These are phyloP conservation scores for Cyrtonyx montezumae DNA, from an alignment of 2,113 vertebrate species.

Conservation along the genomic window DNA sequence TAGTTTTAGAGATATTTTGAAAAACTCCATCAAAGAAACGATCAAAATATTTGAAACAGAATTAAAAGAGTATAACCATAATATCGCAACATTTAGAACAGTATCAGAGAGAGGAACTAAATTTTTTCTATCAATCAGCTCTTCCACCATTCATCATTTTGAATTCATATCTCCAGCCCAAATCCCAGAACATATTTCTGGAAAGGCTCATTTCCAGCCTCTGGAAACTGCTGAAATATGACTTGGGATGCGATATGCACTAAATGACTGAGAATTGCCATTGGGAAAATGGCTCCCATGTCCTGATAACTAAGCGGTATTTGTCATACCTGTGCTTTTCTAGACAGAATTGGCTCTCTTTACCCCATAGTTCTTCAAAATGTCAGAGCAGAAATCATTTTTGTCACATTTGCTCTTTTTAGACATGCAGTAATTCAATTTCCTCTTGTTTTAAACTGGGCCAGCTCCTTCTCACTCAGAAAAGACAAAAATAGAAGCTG, in stretches of 20 bases:
- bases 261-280: neutral
- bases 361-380: neutral
- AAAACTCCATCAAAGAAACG: neutral
- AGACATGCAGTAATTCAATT: constrained; percentile 9
- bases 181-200: neutral
- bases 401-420: constrained; percentile 62
- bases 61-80: neutral
- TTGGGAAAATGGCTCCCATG: accelerated
- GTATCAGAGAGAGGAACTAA: neutral
- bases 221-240: neutral
- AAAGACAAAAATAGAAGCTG: constrained; percentile 44
- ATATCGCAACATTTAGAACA: neutral
- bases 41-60: neutral
- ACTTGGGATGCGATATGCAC: neutral
- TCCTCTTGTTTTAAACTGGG: constrained; percentile 42
- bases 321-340: neutral
- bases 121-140: neutral
- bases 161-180: neutral
- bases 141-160: neutral
- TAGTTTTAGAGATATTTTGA: neutral
- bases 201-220: neutral
- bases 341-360: constrained; percentile 3
- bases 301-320: neutral
- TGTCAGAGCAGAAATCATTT: constrained; percentile 50
- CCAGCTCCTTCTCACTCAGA: constrained; percentile 37